These are phyloP conservation scores for Tiliacea citrago DNA, from an alignment of 2,888 invertebrate genomes.

Conservation along the genomic window DNA sequence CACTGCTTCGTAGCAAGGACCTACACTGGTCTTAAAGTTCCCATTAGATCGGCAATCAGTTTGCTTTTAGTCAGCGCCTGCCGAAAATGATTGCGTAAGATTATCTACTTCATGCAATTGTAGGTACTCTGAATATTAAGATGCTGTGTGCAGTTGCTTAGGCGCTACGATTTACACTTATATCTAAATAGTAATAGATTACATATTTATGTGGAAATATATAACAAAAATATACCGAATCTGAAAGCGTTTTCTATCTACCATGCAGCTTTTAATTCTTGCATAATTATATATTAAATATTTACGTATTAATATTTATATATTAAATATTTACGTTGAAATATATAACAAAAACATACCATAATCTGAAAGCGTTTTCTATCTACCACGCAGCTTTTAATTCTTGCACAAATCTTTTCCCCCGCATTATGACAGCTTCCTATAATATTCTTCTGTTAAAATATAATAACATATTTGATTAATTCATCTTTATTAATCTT, in stretches of 20 bases:
- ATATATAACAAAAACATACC: background rate
- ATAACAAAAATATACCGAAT: background rate
- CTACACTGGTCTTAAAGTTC: background rate
- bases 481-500: slow-evolving; percentile 54
- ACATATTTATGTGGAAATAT: background rate
- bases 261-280: slow-evolving; percentile 13
- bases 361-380: background rate
- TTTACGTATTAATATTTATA: too few species aligned
- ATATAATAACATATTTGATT: slow-evolving; percentile 51
- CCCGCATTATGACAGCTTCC: background rate
- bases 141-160: slow-evolving; percentile 5
- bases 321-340: too few species aligned
- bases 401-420: slow-evolving; percentile 21
- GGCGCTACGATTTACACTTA: slow-evolving; percentile 34
- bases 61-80: slow-evolving; percentile 36
- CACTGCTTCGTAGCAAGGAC: background rate
- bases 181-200: background rate
- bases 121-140: slow-evolving; percentile 18
- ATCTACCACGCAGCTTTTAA: background rate
- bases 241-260: background rate
- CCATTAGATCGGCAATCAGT: background rate
- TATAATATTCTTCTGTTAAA: slow-evolving; percentile 41
- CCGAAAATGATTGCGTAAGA: background rate
- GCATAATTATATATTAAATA: too few species aligned
- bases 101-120: background rate